A percentile compares a stretch with the other conserved stretches of the same genome.
These are phyloP conservation scores for Notodonta dromedarius DNA, from an alignment of 2,888 invertebrate species.

Conservation along the genomic window DNA sequence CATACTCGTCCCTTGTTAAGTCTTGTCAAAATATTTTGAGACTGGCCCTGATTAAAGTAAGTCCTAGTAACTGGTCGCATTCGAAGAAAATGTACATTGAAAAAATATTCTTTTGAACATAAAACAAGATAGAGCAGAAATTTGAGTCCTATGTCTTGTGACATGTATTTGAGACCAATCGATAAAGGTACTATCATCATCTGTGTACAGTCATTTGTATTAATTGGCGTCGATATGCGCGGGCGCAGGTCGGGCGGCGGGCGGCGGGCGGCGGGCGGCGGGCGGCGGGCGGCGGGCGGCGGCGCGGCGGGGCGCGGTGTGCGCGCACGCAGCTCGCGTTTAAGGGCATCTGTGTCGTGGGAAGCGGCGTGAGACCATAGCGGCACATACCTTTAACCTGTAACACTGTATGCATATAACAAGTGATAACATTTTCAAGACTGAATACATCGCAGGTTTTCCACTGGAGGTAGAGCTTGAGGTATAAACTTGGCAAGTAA, in stretches of 20 bases:
- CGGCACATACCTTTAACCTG: conserved; percentile 35
- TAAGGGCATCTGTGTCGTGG: conserved; percentile 79
- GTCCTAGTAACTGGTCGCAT: too few species aligned
- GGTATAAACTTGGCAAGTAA: not conserved
- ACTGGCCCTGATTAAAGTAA: too few species aligned
- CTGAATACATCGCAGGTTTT: conserved; percentile 9
- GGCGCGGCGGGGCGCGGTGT: conserved; percentile 26
- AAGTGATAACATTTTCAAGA: conserved; percentile 2
- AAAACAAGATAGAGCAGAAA: too few species aligned
- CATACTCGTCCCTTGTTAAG: too few species aligned
- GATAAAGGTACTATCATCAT: not conserved
- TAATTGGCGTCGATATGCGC: conserved; percentile 21
- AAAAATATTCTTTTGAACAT: too few species aligned
- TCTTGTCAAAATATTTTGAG: too few species aligned
- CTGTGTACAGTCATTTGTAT: not conserved
- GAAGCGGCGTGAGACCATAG: conserved; percentile 56
- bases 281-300: conserved; percentile 22
- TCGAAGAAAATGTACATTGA: too few species aligned
- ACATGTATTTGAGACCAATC: too few species aligned
- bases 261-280: conserved; percentile 25
- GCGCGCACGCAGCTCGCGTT: conserved; percentile 44
- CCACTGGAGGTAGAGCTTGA: not conserved
- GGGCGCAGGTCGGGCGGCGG: conserved; percentile 22
- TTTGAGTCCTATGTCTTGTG: too few species aligned
- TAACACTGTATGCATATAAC: conserved; percentile 11